These are phyloP conservation scores for Myotis pilosus DNA, from an alignment of 2,797 vertebrate genomes.

Conservation along the genomic window DNA sequence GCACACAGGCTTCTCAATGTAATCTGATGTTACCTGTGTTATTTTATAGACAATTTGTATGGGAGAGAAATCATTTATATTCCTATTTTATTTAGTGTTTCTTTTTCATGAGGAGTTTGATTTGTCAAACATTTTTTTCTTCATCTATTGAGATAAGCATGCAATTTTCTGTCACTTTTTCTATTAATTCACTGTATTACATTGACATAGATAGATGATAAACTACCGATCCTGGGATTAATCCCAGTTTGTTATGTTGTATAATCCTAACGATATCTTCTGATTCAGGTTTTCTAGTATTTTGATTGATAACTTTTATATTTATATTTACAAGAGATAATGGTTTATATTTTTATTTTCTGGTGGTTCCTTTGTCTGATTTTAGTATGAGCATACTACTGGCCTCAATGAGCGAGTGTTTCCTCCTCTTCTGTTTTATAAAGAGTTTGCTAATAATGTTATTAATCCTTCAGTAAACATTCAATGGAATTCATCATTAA, in stretches of 20 bases:
- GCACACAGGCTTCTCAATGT: not conserved
- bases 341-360: not conserved
- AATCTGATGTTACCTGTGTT: not conserved
- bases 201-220: not conserved
- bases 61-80: not conserved
- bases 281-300: not conserved
- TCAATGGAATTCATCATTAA: not conserved
- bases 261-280: not conserved
- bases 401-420: not conserved
- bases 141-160: not conserved
- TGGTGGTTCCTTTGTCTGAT: not conserved
- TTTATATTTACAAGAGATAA: not conserved
- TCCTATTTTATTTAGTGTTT: no score
- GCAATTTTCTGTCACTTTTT: not conserved
- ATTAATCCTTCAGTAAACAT: not conserved
- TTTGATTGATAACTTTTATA: not conserved
- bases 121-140: not conserved
- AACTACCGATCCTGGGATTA: not conserved
- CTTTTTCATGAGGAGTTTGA: not conserved
- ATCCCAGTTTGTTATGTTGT: not conserved
- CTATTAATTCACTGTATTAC: not conserved
- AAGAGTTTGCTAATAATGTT: not conserved
- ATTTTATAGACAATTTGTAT: not conserved
- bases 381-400: not conserved
- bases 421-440: not conserved